phyloP scores from a whole-genome alignment of 2,888 invertebrate species.

The Teinopalpus imperialis region DNA sequence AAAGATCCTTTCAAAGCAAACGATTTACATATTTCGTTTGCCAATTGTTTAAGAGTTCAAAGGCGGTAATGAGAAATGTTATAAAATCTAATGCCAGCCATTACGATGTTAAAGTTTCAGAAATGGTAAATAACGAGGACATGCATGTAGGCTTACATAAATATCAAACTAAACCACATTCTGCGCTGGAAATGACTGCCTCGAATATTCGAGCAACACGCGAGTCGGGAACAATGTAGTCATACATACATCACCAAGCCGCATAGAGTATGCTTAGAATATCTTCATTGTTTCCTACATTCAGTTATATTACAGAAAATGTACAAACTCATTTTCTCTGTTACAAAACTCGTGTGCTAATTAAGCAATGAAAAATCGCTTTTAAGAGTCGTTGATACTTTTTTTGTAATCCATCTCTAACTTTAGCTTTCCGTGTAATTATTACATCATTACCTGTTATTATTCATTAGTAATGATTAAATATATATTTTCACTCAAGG shows the following conservation, averaged over 20 bases:
- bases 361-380: slow-evolving; percentile 1
- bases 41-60: too few relatives aligned
- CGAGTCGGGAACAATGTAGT: slow-evolving; percentile 7
- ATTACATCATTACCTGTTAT: background rate
- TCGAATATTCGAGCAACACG: background rate
- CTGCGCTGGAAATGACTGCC: slow-evolving; percentile 7
- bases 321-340: slow-evolving; percentile 2
- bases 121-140: background rate
- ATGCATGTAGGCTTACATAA: background rate
- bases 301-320: background rate
- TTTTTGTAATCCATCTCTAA: too few relatives aligned
- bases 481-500: too few relatives aligned
- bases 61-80: too few relatives aligned
- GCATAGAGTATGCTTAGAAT: slow-evolving; percentile 1
- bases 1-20: too few relatives aligned
- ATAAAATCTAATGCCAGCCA: too few relatives aligned
- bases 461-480: too few relatives aligned
- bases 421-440: background rate
- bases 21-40: too few relatives aligned
- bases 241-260: background rate
- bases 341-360: slow-evolving; percentile 1
- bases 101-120: too few relatives aligned
- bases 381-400: too few relatives aligned
- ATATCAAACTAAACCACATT: slow-evolving; percentile 13
- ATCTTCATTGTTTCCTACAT: slow-evolving; percentile 1